These are phyloP conservation scores for Incurvaria masculella DNA, from an alignment of 2,888 invertebrate species.

Conservation along the genomic window DNA sequence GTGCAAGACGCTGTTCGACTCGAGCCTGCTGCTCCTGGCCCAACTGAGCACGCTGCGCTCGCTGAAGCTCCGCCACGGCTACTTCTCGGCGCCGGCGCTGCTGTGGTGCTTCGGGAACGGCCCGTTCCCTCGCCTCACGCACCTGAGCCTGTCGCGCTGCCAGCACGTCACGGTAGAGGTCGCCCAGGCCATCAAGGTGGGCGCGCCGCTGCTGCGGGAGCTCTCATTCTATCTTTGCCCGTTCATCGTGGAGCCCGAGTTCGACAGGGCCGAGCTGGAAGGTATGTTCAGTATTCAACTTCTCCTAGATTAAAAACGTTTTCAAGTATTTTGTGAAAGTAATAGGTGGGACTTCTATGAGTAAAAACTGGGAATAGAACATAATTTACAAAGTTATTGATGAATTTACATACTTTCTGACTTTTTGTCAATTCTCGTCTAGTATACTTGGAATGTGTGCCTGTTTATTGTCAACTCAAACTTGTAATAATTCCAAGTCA, in stretches of 20 bases:
- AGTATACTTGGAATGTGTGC: too few relatives aligned
- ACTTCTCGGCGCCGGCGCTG: conserved; percentile 48
- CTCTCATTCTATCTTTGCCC: conserved; percentile 51
- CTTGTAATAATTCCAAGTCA: too few relatives aligned
- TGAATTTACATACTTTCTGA: too few relatives aligned
- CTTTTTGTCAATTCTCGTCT: too few relatives aligned
- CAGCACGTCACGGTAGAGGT: conserved; percentile 49
- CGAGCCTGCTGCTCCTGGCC: conserved; percentile 45
- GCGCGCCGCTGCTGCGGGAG: conserved; percentile 48
- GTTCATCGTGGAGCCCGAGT: conserved; percentile 44
- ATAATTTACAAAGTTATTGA: too few relatives aligned
- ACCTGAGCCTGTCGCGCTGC: conserved; percentile 47
- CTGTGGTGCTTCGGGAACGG: conserved; percentile 49
- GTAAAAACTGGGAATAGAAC: too few relatives aligned
- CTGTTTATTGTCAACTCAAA: too few relatives aligned
- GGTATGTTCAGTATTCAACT: conserved; percentile 50
- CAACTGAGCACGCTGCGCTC: conserved; percentile 45
- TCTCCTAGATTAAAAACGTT: conserved; percentile 36
- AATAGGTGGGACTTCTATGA: too few relatives aligned
- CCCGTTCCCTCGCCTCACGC: conserved; percentile 43
- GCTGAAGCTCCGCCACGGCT: conserved; percentile 49
- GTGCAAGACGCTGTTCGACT: conserved; percentile 52
- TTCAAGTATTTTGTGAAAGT: conserved; percentile 21
- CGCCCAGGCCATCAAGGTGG: conserved; percentile 44
- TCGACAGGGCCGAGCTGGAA: conserved; percentile 44